Conservation (phyloP, 2,797 vertebrate genomes). For the Vireo griseus region DNA sequence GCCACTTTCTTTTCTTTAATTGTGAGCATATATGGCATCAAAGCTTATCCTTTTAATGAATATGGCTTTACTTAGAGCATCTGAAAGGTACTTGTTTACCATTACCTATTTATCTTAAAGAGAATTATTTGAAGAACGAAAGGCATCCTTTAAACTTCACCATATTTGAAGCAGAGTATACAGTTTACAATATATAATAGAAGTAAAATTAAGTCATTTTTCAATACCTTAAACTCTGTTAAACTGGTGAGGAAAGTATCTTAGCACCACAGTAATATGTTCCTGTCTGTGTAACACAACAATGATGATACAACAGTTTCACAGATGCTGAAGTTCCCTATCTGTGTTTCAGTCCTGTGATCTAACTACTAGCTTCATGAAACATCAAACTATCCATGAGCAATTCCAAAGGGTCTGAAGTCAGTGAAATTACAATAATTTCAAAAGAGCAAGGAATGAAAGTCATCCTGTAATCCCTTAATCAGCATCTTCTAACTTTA, state of each 20-base stretch:
- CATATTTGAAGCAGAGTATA: neutral
- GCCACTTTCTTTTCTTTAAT: neutral
- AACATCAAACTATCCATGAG: neutral
- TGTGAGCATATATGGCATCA: neutral
- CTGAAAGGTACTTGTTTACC: neutral
- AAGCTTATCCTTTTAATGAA: neutral
- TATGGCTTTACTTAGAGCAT: neutral
- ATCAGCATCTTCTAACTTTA: neutral
- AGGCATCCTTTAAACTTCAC: neutral
- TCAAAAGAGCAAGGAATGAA: neutral
- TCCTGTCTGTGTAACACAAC: neutral
- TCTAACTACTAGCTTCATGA: neutral
- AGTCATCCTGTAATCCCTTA: neutral
- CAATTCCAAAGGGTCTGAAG: neutral
- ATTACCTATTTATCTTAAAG: neutral
- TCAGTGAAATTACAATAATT: neutral
- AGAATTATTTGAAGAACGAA: neutral
- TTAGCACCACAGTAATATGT: neutral
- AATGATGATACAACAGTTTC: neutral
- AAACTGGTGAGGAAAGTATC: neutral
- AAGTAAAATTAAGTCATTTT: neutral
- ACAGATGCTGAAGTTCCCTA: neutral
- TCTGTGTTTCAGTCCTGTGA: neutral
- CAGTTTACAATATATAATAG: neutral
- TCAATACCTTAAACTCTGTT: neutral